Conservation (phyloP, 2,113 vertebrate species). For the Phyllostomus hastatus region DNA sequence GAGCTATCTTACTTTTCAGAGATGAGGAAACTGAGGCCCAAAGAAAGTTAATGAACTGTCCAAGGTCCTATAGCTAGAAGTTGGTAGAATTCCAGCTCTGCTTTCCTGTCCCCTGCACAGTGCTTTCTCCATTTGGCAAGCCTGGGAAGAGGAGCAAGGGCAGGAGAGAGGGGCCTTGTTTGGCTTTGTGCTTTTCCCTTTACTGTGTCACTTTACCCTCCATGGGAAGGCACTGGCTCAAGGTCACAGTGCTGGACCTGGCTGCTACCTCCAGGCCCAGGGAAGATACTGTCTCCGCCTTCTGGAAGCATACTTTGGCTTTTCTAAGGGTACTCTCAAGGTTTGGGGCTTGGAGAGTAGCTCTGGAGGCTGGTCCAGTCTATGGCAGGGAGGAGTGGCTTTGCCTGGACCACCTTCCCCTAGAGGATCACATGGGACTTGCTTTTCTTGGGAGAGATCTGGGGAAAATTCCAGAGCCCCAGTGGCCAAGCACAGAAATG, state of each 20-base stretch:
- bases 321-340: not conserved
- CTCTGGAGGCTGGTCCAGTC: not conserved
- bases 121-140: not conserved
- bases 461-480: not conserved
- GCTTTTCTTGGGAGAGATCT: not conserved
- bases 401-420: not conserved
- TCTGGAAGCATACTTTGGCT: not conserved
- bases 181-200: not conserved
- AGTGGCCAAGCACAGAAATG: not conserved
- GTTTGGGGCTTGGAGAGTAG: not conserved
- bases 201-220: not conserved
- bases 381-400: not conserved
- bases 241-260: not conserved
- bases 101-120: not conserved
- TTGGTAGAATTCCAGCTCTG: not conserved
- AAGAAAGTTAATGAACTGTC: not conserved
- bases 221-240: not conserved
- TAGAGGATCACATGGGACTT: not conserved
- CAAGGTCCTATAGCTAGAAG: not conserved
- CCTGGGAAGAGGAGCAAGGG: not conserved
- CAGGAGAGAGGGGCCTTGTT: not conserved
- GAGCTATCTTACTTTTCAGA: not conserved
- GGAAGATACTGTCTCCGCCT: not conserved
- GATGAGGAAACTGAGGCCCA: slow-evolving; percentile 4
- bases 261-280: not conserved